phyloP scores from a whole-genome alignment of 2,797 vertebrate genomes.

The Leptodactylus fallax region DNA sequence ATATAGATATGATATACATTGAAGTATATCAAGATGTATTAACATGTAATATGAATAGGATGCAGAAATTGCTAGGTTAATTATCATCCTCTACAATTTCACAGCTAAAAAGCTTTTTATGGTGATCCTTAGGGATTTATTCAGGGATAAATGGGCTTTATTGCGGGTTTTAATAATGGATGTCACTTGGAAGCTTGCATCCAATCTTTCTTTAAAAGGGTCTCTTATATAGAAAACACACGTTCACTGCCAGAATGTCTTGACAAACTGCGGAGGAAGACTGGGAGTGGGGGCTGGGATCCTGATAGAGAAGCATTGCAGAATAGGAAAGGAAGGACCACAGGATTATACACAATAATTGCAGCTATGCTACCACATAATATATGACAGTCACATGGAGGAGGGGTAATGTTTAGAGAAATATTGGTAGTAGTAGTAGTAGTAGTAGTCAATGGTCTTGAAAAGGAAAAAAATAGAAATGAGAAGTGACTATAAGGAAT shows the following conservation, averaged over 20 bases:
- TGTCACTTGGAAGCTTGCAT: constrained; percentile 51
- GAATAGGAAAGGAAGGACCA: background rate
- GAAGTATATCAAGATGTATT: constrained; percentile 10
- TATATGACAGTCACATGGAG: background rate
- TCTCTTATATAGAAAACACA: constrained; percentile 38
- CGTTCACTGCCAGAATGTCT: constrained; percentile 32
- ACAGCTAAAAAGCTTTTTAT: constrained; percentile 63
- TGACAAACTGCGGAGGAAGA: background rate
- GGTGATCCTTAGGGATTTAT: constrained; percentile 56
- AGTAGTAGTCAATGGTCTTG: background rate
- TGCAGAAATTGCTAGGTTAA: constrained; percentile 53
- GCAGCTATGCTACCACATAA: background rate
- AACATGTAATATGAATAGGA: constrained; percentile 52
- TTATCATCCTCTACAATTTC: constrained; percentile 58
- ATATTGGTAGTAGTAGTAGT: background rate
- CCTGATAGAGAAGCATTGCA: background rate
- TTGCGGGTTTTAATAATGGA: constrained; percentile 62
- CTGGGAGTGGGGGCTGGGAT: background rate
- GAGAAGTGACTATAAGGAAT: background rate
- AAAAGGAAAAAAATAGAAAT: background rate
- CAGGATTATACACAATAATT: background rate
- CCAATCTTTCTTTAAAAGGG: constrained; percentile 58
- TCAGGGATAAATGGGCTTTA: constrained; percentile 57
- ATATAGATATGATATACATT: background rate
- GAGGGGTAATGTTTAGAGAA: background rate